Percentiles rank a stretch among this genome's conserved stretches.
These are phyloP conservation scores for Gerris lacustris DNA, from an alignment of 2,888 invertebrate genomes.

Conservation along the genomic window DNA sequence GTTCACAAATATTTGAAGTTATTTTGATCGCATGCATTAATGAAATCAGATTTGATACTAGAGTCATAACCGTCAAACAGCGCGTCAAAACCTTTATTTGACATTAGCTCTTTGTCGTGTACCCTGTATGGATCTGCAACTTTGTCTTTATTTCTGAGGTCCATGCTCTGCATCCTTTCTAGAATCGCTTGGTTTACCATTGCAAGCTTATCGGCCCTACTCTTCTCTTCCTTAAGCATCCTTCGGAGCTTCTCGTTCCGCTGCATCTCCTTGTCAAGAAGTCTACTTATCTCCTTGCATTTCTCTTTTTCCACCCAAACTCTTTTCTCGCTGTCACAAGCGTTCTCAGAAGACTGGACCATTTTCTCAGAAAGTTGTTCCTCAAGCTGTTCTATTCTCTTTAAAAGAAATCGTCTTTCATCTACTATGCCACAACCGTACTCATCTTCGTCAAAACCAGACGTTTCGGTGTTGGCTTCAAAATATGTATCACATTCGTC, in stretches of 20 bases:
- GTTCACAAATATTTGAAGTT: too few relatives aligned
- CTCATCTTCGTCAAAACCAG: neutral
- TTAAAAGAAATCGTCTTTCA: neutral
- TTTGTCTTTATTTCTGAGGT: neutral
- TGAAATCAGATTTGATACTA: too few relatives aligned
- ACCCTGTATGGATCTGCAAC: neutral
- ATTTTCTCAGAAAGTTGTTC: neutral
- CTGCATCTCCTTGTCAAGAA: neutral
- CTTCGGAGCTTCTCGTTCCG: neutral
- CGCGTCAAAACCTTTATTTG: neutral
- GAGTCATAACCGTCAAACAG: neutral
- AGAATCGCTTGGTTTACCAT: neutral
- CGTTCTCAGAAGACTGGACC: neutral
- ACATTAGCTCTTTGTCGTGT: neutral
- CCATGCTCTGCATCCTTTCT: neutral
- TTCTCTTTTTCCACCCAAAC: neutral
- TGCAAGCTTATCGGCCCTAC: neutral
- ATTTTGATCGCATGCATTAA: too few relatives aligned
- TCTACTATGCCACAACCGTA: neutral
- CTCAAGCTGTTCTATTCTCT: neutral
- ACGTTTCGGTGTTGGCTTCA: neutral
- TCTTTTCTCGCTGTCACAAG: neutral
- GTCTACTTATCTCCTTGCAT: neutral
- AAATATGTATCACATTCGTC: neutral
- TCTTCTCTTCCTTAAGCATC: neutral